A percentile compares a stretch with the other conserved stretches of the same genome.
phyloP scores from a whole-genome alignment of 2,113 vertebrate genomes.

The Sylvia atricapilla region DNA sequence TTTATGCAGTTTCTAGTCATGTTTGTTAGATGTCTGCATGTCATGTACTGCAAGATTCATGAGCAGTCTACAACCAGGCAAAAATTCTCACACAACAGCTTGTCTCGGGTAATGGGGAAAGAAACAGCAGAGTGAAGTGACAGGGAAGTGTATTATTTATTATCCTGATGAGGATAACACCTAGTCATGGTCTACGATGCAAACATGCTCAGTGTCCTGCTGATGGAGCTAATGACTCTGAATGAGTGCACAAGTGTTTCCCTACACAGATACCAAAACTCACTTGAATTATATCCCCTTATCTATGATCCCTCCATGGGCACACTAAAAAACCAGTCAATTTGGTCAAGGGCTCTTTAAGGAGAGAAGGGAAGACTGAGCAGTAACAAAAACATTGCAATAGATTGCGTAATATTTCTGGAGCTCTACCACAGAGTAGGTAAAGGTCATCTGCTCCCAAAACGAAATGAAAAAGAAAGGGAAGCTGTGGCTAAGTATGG shows the following conservation, averaged over 20 bases:
- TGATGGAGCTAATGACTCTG: background rate
- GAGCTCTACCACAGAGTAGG: background rate
- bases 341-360: background rate
- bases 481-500: background rate
- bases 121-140: background rate
- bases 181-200: background rate
- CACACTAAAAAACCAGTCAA: background rate
- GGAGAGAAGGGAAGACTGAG: background rate
- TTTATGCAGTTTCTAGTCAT: constrained; percentile 31
- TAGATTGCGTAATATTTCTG: background rate
- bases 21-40: constrained; percentile 34
- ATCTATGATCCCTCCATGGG: background rate
- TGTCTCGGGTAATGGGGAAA: constrained; percentile 34
- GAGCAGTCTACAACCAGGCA: constrained; percentile 21
- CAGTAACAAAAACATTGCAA: background rate
- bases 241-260: background rate
- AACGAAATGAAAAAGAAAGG: background rate
- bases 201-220: background rate
- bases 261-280: background rate
- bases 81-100: constrained; percentile 53
- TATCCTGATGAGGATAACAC: constrained; percentile 3
- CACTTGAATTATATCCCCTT: background rate
- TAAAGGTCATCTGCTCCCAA: constrained; percentile 21
- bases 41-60: constrained; percentile 52
- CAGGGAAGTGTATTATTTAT: constrained; percentile 37